Evolutionary conservation across 2,113 vertebrate species (phyloP), one percentile per base, ranked within the genome.

Genomic region (Istiophorus platypterus): DNA sequence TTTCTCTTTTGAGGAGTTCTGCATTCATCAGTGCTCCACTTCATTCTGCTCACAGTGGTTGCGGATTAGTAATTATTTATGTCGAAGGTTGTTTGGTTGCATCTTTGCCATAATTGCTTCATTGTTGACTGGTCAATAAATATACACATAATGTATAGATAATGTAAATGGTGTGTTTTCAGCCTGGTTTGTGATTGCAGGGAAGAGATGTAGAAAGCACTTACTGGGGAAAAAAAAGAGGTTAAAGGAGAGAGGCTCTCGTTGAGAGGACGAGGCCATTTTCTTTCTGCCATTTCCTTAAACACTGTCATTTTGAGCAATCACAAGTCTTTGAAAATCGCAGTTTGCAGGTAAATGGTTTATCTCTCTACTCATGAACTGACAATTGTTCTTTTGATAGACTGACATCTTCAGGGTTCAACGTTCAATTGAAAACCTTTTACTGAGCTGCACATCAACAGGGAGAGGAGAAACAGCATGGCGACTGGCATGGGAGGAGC

Each of bases 261-360:
- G n/a, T 7, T 59, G 82, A 49, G 47, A 29, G 34, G 20, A 41
- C 0, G 8, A 56, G 24, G 26, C 26, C 2, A 26, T 59, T 79
- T 62, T 83, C 66, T 62, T 29, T 41, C 47, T 41, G 69, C 64
- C 49, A 22, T 41, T 72, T 2, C 0, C 59, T 78, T 62, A 52
- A 75, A 77, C 68, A 3, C 70, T 81, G 77, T 85, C 74, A 85
- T 91, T 91, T 72, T 51, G 49, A 76, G 51, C 85, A 88, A 83
- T 89, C 78, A 34, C 31, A 18, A n/a, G 58, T 57, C 76, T 82
- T 81, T 68, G 26, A 75, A 87, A 77, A 65, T 45, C 34, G 63
- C 71, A 73, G 42, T 63, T 64, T 57, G 45, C 74, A 58, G 84
- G 41, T 72, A 64, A 90, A 78, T 76, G 61, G 12, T 72, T 81